phyloP scores from a whole-genome alignment of 2,888 invertebrate genomes.

The Caenorhabditis zanzibari region DNA sequence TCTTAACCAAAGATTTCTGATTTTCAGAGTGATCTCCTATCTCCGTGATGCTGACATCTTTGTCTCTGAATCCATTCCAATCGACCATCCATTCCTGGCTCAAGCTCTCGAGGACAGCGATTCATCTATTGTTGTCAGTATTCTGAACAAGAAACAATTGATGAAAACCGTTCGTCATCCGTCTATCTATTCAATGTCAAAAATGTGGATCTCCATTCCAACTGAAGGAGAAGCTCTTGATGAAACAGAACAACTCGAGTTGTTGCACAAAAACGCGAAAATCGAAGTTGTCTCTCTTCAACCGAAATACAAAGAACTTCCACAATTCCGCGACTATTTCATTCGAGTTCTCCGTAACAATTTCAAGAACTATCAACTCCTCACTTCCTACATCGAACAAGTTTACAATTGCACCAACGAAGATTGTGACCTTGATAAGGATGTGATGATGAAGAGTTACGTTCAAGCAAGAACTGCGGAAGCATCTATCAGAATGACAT shows the following conservation, averaged over 20 bases:
- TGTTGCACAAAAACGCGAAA: conserved; percentile 67
- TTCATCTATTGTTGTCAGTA: conserved; percentile 76
- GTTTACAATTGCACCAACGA: conserved; percentile 74
- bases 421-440: conserved; percentile 68
- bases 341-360: conserved; percentile 81
- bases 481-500: conserved; percentile 79
- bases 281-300: conserved; percentile 72
- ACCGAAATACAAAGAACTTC: conserved; percentile 75
- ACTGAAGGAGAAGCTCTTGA: conserved; percentile 74
- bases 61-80: conserved; percentile 77
- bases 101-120: conserved; percentile 77
- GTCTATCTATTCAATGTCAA: conserved; percentile 68
- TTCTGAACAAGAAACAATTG: conserved; percentile 73
- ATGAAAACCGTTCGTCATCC: conserved; percentile 57
- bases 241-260: conserved; percentile 67
- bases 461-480: conserved; percentile 75
- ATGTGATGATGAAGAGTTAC: conserved; percentile 67
- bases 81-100: conserved; percentile 74
- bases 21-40: conserved; percentile 70
- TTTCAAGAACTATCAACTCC: conserved; percentile 80
- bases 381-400: conserved; percentile 81
- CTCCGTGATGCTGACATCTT: conserved; percentile 75
- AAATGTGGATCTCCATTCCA: conserved; percentile 76
- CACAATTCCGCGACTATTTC: conserved; percentile 81
- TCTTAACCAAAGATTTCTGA: no score